A percentile compares a stretch with the other conserved stretches of the same genome.
Evolutionary conservation across 1,140 invertebrate species (phyloP).

Genomic region (Trichogramma pretiosum): DNA sequence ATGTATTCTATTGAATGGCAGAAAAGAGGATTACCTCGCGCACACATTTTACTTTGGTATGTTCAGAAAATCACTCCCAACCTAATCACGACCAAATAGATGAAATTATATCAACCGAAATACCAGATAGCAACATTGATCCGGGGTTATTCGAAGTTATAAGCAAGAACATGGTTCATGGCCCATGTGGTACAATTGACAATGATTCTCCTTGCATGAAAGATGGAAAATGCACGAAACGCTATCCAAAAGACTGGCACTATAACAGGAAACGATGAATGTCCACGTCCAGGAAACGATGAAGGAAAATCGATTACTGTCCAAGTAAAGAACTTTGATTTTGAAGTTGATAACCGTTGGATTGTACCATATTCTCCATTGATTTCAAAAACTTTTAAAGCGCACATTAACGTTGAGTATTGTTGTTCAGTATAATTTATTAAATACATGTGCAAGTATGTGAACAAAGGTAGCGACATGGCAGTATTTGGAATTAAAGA

Average conservation of each 20-base stretch:
- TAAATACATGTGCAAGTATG: conserved; percentile 36
- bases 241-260: conserved; percentile 31
- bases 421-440: conserved; percentile 28
- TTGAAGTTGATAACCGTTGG: conserved; percentile 43
- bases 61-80: conserved; percentile 30
- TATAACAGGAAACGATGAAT: conserved; percentile 23
- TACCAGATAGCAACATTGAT: conserved; percentile 39
- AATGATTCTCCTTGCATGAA: conserved; percentile 31
- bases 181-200: neutral
- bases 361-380: conserved; percentile 48
- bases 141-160: neutral
- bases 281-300: conserved; percentile 17
- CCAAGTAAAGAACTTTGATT: conserved; percentile 8
- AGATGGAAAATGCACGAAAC: conserved; percentile 37
- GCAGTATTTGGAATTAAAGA: conserved; percentile 20
- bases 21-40: conserved; percentile 35
- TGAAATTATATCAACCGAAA: conserved; percentile 46
- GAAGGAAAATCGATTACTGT: conserved; percentile 4
- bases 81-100: no score
- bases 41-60: conserved; percentile 37
- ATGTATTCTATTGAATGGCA: conserved; percentile 43
- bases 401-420: conserved; percentile 28
- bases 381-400: conserved; percentile 42
- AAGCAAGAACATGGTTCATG: neutral
- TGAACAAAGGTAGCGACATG: conserved; percentile 30